These are phyloP conservation scores for Anagyrus pseudococci DNA, from an alignment of 2,888 invertebrate genomes.

Conservation along the genomic window DNA sequence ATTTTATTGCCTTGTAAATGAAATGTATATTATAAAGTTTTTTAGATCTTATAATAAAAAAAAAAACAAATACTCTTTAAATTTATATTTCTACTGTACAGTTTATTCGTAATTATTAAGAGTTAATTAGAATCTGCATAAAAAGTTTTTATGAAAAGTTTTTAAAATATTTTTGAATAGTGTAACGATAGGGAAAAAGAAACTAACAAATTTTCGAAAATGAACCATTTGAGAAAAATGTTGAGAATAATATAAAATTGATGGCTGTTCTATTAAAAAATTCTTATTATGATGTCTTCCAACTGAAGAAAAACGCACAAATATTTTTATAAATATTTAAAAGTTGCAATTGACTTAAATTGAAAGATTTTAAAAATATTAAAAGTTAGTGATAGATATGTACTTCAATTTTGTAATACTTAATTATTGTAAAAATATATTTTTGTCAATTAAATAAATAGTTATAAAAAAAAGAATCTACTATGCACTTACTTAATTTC, in stretches of 20 bases:
- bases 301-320: constrained; percentile 11
- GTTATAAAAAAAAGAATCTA: constrained; percentile 1
- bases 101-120: not conserved
- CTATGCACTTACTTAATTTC: constrained; percentile 2
- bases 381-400: constrained; percentile 12
- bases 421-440: constrained; percentile 33
- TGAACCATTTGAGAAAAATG: too few relatives aligned
- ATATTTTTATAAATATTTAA: constrained; percentile 25
- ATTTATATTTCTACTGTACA: not conserved
- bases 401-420: constrained; percentile 32
- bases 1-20: constrained; percentile 27
- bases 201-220: too few relatives aligned
- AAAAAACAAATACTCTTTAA: constrained; percentile 29
- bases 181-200: too few relatives aligned
- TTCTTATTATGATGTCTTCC: constrained; percentile 18
- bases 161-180: too few relatives aligned
- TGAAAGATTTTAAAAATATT: constrained; percentile 2
- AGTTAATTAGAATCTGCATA: too few relatives aligned
- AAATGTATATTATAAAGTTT: constrained; percentile 27
- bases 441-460: constrained; percentile 35
- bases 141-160: too few relatives aligned
- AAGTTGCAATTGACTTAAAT: constrained; percentile 8
- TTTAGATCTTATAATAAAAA: constrained; percentile 17
- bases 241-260: too few relatives aligned
- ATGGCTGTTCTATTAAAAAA: too few relatives aligned